Percentiles rank a stretch among this genome's conserved stretches.
These are phyloP conservation scores for Strix occidentalis DNA, from an alignment of 2,797 vertebrate species.

Conservation along the genomic window DNA sequence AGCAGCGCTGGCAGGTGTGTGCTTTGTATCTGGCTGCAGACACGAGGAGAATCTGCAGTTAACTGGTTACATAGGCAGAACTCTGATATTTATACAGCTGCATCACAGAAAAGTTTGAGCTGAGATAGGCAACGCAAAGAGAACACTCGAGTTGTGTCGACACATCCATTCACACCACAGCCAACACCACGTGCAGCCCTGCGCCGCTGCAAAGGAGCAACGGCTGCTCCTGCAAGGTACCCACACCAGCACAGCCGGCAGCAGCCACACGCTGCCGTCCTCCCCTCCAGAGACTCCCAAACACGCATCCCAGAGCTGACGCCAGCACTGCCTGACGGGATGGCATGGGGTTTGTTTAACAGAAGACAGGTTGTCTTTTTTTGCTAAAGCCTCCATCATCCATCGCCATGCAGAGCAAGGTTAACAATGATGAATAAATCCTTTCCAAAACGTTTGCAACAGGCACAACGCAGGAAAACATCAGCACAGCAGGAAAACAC, in stretches of 20 bases:
- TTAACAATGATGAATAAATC: not conserved
- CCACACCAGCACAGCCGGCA: fast-evolving
- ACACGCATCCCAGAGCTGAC: fast-evolving
- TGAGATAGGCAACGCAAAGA: not conserved
- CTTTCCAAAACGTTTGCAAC: not conserved
- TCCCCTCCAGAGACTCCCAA: not conserved
- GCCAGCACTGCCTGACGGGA: not conserved
- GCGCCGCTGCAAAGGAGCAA: not conserved
- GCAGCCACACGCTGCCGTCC: fast-evolving
- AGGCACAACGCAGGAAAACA: not conserved
- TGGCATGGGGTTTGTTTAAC: not conserved
- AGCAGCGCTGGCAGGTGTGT: not conserved
- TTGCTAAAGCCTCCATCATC: not conserved
- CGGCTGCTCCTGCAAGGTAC: not conserved
- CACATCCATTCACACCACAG: not conserved
- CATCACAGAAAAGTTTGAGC: not conserved
- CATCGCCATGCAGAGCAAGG: not conserved
- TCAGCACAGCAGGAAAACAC: not conserved
- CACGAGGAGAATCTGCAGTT: not conserved
- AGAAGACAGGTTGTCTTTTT: not conserved
- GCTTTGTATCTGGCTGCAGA: not conserved
- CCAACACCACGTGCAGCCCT: fast-evolving
- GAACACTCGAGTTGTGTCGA: not conserved
- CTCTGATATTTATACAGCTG: not conserved
- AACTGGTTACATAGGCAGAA: not conserved